Percentiles rank a stretch among this genome's conserved stretches.
Conservation (phyloP, 2,797 vertebrate species). For the Sciurus vulgaris region DNA sequence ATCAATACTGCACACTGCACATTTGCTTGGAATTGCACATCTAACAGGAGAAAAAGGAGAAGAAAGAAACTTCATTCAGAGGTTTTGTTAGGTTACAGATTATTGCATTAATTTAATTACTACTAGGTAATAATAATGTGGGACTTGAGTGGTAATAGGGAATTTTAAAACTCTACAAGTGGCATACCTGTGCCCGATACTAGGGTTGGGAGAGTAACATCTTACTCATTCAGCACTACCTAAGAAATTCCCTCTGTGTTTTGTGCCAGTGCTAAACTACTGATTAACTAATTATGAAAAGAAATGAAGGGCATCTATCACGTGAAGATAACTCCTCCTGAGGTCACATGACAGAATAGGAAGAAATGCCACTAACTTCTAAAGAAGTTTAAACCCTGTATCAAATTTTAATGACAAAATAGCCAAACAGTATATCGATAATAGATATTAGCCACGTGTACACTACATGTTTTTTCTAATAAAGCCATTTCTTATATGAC, state of each 20-base stretch:
- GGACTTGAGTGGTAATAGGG: constrained; percentile 73
- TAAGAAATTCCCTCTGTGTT: constrained; percentile 70
- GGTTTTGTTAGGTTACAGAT: constrained; percentile 80
- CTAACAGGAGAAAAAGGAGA: constrained; percentile 78
- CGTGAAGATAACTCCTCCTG: constrained; percentile 48
- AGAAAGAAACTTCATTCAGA: constrained; percentile 74
- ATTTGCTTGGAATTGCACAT: constrained; percentile 89
- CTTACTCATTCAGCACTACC: constrained; percentile 80
- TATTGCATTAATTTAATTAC: constrained; percentile 77
- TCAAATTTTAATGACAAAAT: constrained; percentile 75
- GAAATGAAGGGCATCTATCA: constrained; percentile 65
- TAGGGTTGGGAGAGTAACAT: constrained; percentile 64
- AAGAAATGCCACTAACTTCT: constrained; percentile 80
- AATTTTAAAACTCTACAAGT: constrained; percentile 73
- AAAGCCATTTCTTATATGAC: constrained; percentile 86
- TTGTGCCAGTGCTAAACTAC: constrained; percentile 78
- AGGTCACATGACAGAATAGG: constrained; percentile 82
- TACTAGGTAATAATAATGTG: constrained; percentile 69
- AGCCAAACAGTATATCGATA: constrained; percentile 63
- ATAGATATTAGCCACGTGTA: constrained; percentile 82
- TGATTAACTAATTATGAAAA: constrained; percentile 66
- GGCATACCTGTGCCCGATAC: constrained; percentile 68
- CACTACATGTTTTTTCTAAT: constrained; percentile 87
- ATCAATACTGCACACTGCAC: constrained; percentile 80
- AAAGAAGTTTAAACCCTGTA: constrained; percentile 72